Base-by-base conservation (phyloP, 2,113 vertebrate species). In the Saccopteryx bilineata region DNA sequence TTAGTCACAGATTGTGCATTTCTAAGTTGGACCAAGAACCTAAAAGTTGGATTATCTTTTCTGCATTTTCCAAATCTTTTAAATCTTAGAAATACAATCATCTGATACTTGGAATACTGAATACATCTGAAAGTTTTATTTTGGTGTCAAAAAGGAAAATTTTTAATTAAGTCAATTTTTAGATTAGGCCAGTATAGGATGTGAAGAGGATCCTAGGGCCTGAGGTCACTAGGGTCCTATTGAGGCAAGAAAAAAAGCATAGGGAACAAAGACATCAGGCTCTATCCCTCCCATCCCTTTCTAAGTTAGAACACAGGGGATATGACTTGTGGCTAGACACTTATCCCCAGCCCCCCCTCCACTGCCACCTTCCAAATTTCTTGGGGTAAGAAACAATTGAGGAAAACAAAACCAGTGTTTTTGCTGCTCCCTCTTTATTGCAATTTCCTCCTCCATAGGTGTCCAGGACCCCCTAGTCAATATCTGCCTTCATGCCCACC, bases 61-160 rank as follows among this genome's bases (percentile, higher is more conserved):
- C 33, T 66, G 10, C 26, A 84, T 79, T 94, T 89, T 68, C 50
- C 12, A 96, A 86, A 81, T 84, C 50, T 71, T 79, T 87, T 58
- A 61, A 90, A 80, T 92, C 6, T 54, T 65, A 71, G 48, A 50
- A 82, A 69, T 15, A 21, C 31, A 86, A 85, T 33, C 31, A 68
- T 54, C 14, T 63, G 21, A 33, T 52, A 76, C 5, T 60, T 89
- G 56, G 50, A 85, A 91, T 1, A 8, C 61, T 72, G 18, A 85
- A 60, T 68, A 66, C 1, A 78, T 58, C 11, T 14, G 26, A 81
- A 85, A 87, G 8, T 56, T 66, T 79, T 78, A 66, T n/a, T 95
- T 85, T 71, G 12, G 19, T 74, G 81, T 54, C 68, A 93, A 94
- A 66, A 15, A 81, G 60, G 72, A 94, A 95, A 71, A 28, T 15